These are phyloP conservation scores for Siniperca scherzeri DNA, from an alignment of 2,797 vertebrate genomes.

Conservation along the genomic window DNA sequence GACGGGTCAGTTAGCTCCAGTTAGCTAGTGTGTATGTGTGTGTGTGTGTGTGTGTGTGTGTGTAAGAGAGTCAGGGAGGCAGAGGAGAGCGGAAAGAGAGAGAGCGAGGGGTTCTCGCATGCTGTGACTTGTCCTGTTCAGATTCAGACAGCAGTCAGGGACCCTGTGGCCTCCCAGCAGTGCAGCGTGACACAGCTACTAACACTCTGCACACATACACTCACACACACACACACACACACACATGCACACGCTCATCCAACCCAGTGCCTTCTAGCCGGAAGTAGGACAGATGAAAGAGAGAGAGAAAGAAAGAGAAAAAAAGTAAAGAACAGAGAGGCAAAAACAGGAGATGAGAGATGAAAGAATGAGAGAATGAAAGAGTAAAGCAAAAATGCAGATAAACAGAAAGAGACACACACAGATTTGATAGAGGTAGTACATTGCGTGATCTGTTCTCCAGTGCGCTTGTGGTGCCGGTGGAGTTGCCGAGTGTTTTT, in stretches of 20 bases:
- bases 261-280: conserved; percentile 31
- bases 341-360: conserved; percentile 44
- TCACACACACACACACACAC: conserved; percentile 37
- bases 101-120: conserved; percentile 40
- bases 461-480: conserved; percentile 61
- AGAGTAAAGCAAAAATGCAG: conserved; percentile 46
- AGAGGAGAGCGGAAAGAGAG: conserved; percentile 13
- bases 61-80: conserved; percentile 8
- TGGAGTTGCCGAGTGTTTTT: conserved; percentile 77
- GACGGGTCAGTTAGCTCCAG: conserved; percentile 30
- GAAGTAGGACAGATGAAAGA: conserved; percentile 72
- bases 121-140: conserved; percentile 72
- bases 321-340: conserved; percentile 35
- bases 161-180: conserved; percentile 75
- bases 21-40: conserved; percentile 7
- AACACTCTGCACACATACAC: conserved; percentile 17
- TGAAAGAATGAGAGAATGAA: conserved; percentile 35
- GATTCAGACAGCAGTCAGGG: conserved; percentile 74
- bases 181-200: conserved; percentile 74
- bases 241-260: conserved; percentile 22
- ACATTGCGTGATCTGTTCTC: conserved; percentile 72
- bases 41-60: conserved; percentile 16
- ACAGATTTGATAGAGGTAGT: conserved; percentile 66
- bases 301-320: conserved; percentile 26
- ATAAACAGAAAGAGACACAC: conserved; percentile 52